Evolutionary conservation across 2,888 invertebrate species (phyloP), one percentile per base, ranked within the genome.

Genomic region (Orchesellides sinensis): DNA sequence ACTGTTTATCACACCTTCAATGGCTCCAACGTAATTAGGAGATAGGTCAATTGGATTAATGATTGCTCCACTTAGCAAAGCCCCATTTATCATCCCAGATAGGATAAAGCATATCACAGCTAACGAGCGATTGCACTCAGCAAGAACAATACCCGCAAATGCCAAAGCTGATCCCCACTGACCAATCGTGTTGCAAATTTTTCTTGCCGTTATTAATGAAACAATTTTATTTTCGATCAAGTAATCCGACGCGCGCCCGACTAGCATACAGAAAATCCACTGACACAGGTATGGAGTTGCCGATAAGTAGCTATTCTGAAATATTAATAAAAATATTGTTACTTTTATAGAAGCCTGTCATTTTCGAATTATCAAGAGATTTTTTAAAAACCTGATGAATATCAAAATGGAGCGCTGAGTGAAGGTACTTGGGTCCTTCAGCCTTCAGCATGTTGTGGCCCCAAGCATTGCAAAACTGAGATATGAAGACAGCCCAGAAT

Each of bases 401-500:
- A 88, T 95, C 93, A 88, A 94, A 95, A 89, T 95, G 95, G 84
- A 96, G 91, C 89, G 96, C 95, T 89, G 94, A 93, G 88, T 93
- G 93, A 95, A 96, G 95, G 87, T 96, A 96, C 0, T 95, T 94
- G 12, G 95, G 95, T 84, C 96, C 89, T 89, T 96, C 95, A 0
- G 95, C 95, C 8, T 96, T 91, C 89, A 95, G 94, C 70, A 95
- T 96, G 90, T 96, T 96, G 91, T 96, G 95, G 17, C 95, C 94
- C 95, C 95, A 96, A 0, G 95, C 92, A 88, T 95, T 94, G 21
- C 95, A 95, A 88, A 95, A 95, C 85, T 95, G 95, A 0, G 96
- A 95, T 54, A 96, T 92, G 14, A 95, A 91, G 84, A 96, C 95
- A 6, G 96, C 96, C 95, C 96, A 96, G 84, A 96, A 90, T 0